Evolutionary conservation across 1,140 invertebrate genomes (phyloP), one percentile per base, ranked within the genome.

Genomic region (Geopemphigus sp.): DNA sequence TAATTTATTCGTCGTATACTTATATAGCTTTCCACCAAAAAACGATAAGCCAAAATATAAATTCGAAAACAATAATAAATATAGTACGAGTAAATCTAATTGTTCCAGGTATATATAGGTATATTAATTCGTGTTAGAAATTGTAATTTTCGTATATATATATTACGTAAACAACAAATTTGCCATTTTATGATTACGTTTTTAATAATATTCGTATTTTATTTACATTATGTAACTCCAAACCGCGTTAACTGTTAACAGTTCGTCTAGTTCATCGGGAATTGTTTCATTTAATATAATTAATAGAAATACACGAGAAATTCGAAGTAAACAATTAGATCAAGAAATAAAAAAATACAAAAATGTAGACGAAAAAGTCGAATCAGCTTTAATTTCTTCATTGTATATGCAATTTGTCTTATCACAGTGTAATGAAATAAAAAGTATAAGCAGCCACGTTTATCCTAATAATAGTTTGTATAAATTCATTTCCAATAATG

Each of bases 321-420:
- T 19, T n/a, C 11, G 15, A 70, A 29, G 10, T 70, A 53, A n/a
- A 11, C 5, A 12, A 19, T 53, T 15, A 8, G 24, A 70, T 5
- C 47, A 17, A 70, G 22, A 29, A 19, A 12, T 29, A 22, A 29
- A 70, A 53, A 53, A 53, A 53, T 19, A 68, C 14, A 5, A 24
- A 47, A 17, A 26, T 15, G 68, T 53, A 3, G 17, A 70, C 8
- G 17, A 70, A 8, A 70, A 53, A 70, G 15, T 22, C 24, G 50
- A 19, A 70, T 26, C 26, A 53, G 50, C 53, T 70, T 70, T 53
- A 70, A 70, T 15, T 50, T 50, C 50, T 70, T 70, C 24, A 53
- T 70, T 53, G 11, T 70, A 53, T 53, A 19, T 53, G 15, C 22
- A 70, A 29, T 70, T 53, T 70, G 47, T 70, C 19, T 17, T 12